Evolutionary conservation across 53 echinoderm and acorn worm genomes (phyloP), one percentile per base, ranked within the genome.

Genomic region (Actinopyga echinites): DNA sequence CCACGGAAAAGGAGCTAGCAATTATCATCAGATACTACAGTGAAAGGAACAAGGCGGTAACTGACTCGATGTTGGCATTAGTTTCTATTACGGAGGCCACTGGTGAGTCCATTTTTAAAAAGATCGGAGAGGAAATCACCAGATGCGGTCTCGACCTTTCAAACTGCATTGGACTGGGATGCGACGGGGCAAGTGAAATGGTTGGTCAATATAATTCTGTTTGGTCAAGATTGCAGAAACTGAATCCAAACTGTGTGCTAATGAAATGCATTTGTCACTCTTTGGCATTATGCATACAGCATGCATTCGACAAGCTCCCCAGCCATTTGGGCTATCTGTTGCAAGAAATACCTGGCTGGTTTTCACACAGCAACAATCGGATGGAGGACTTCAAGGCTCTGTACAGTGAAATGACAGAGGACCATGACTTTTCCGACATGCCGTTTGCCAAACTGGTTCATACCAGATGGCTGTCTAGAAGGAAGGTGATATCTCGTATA

Each of bases 171-270:
- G 77, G 77, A 10, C 29, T 77, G 24, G 78, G 78, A 8, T 55
- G 78, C 21, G 78, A 77, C 17, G 78, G 78, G 3, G 78, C 78
- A 29, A 55, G 54, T 56, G 24, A 12, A 22, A 77, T 77, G 78
- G 78, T 77, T 5, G 53, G 78, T 12, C 78, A 77, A 77, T 56
- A 77, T 77, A 77, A 77, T 8, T 77, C 78, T 13, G 78, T 77
- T 55, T 77, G 78, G 78, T 77, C 78, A 52, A 52, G 78, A 29
- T 55, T 77, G 29, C 28, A 40, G 40, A 40, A 40, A 75, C 52
- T 10, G 30, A 75, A 49, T 29, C 75, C 75, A 23, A 49, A 75
- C 53, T 75, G 55, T 45, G 54, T 75, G 8, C 75, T 75, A 24
- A 45, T 75, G 75, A 22, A 28, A 73, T 73, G 73, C 42, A 73